Percentiles rank a stretch among this genome's conserved stretches.
Evolutionary conservation across 2,888 invertebrate genomes (phyloP).

Genomic region (Macaria liturata): DNA sequence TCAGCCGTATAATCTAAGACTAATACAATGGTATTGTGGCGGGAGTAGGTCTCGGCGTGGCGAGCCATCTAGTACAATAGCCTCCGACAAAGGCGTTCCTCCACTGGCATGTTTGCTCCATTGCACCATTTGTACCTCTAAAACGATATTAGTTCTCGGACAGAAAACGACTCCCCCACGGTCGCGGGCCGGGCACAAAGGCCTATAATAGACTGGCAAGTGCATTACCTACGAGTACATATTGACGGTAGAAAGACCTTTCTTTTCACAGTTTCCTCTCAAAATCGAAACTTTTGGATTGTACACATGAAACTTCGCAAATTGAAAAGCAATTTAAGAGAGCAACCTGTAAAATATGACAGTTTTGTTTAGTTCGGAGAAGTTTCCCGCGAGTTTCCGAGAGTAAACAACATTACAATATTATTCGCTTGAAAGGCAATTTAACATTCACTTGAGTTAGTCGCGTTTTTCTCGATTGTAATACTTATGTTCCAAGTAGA

Average conservation of each 20-base stretch:
- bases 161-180: conserved; percentile 7
- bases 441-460: neutral
- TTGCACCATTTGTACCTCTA: conserved; percentile 40
- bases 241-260: neutral
- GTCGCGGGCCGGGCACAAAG: conserved; percentile 8
- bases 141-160: conserved; percentile 33
- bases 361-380: conserved; percentile 9
- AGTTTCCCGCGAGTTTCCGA: conserved; percentile 4
- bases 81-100: conserved; percentile 49
- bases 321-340: conserved; percentile 11
- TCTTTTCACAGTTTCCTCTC: conserved; percentile 3
- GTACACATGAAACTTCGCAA: conserved; percentile 1
- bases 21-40: conserved; percentile 23
- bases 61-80: conserved; percentile 35
- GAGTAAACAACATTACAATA: conserved; percentile 15
- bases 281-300: conserved; percentile 6
- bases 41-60: conserved; percentile 35
- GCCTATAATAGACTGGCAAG: conserved; percentile 10
- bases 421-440: neutral
- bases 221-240: conserved; percentile 2
- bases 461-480: too few species aligned
- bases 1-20: conserved; percentile 18
- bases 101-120: conserved; percentile 37
- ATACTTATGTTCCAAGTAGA: too few species aligned
- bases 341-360: conserved; percentile 4